Evolutionary conservation across 2,797 vertebrate species (phyloP).

Genomic region (Rhadinocentrus ornatus): DNA sequence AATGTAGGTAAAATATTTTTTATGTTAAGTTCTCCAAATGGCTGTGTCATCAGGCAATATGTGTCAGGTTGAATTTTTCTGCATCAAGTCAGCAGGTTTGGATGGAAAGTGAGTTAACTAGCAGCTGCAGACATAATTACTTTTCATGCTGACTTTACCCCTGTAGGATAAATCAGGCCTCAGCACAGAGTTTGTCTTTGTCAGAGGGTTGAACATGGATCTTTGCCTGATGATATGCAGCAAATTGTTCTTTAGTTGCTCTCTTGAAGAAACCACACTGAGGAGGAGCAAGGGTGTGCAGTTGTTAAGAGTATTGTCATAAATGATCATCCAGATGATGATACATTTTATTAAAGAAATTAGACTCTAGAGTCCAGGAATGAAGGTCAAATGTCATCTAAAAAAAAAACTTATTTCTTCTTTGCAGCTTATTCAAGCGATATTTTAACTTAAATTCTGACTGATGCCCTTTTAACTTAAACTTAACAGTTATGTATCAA

Average conservation of each 20-base stretch:
- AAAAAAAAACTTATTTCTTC: too few species aligned
- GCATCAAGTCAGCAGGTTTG: conserved; percentile 33
- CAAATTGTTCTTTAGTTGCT: conserved; percentile 94
- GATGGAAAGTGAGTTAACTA: conserved; percentile 66
- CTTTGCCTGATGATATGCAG: conserved; percentile 98
- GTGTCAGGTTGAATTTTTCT: conserved; percentile 61
- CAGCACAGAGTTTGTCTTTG: conserved; percentile 97
- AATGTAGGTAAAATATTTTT: not conserved
- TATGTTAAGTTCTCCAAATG: conserved; percentile 4
- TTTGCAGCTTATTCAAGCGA: too few species aligned
- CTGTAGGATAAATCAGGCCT: conserved; percentile 89
- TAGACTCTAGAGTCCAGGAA: not conserved
- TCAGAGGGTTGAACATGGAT: conserved; percentile 99
- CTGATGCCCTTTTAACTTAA: too few species aligned
- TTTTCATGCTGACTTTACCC: conserved; percentile 89
- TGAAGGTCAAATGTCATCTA: not conserved
- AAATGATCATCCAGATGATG: not conserved
- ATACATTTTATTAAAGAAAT: not conserved
- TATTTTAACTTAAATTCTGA: too few species aligned
- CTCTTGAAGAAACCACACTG: conserved; percentile 99
- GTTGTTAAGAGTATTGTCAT: conserved; percentile 71
- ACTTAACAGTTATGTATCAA: too few species aligned
- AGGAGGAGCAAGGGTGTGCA: conserved; percentile 87
- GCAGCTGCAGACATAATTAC: conserved; percentile 64
- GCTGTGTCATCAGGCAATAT: conserved; percentile 39